Conservation (phyloP, 2,113 vertebrate species). For the Apus apus region DNA sequence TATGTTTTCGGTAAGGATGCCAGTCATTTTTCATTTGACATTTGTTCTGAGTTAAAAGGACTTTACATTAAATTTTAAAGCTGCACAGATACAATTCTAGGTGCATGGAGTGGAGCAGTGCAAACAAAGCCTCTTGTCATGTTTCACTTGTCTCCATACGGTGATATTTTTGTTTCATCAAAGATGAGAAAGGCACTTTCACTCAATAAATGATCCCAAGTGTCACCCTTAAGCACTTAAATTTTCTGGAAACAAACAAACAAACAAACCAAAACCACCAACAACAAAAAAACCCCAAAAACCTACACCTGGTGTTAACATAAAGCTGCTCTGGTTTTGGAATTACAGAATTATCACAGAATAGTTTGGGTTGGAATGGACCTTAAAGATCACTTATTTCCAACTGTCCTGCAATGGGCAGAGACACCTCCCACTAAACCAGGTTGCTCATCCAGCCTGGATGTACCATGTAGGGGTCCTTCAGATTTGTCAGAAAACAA, state of each 20-base stretch:
- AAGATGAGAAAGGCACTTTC: background rate
- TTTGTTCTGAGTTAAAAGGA: slow-evolving; percentile 1
- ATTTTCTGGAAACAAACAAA: background rate
- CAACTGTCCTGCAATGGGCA: too few relatives aligned
- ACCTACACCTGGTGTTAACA: background rate
- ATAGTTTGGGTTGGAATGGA: too few relatives aligned
- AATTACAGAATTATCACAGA: too few relatives aligned
- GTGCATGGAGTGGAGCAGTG: background rate
- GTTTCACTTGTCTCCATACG: background rate
- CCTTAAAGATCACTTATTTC: too few relatives aligned
- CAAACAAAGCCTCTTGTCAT: background rate
- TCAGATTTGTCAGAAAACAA: background rate
- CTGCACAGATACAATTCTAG: background rate
- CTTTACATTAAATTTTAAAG: background rate
- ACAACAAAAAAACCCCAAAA: too few relatives aligned
- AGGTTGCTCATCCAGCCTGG: too few relatives aligned
- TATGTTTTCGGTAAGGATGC: background rate
- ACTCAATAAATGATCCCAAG: background rate
- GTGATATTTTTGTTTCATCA: background rate
- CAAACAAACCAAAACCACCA: too few relatives aligned
- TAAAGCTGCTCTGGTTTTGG: background rate
- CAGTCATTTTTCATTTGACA: background rate
- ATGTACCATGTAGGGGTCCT: background rate
- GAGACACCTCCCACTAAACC: too few relatives aligned
- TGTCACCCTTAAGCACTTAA: background rate